Conservation (phyloP, 2,888 invertebrate genomes). For the Perizoma affinitatum region DNA sequence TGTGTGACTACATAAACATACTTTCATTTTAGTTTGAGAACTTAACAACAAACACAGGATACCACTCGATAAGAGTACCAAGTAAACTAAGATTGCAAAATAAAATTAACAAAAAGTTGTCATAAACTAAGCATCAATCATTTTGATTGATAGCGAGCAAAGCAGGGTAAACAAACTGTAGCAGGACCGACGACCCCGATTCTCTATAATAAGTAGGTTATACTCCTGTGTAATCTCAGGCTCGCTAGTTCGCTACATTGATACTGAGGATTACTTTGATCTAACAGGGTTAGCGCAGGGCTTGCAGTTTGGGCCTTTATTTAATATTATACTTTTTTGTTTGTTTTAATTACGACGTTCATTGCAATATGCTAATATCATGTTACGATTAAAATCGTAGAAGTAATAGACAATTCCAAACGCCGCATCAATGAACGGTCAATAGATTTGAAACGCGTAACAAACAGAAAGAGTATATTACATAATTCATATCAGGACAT, state of each 20-base stretch:
- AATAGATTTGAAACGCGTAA: conserved; percentile 3
- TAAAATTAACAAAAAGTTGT: conserved; percentile 53
- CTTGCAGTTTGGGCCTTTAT: neutral
- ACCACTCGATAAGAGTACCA: conserved; percentile 39
- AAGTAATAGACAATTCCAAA: neutral
- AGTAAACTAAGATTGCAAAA: conserved; percentile 53
- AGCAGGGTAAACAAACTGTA: conserved; percentile 41
- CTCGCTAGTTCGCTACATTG: conserved; percentile 13
- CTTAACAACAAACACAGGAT: conserved; percentile 28
- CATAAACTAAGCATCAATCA: conserved; percentile 64
- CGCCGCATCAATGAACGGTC: neutral
- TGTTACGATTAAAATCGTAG: too few relatives aligned
- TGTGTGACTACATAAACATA: too few relatives aligned
- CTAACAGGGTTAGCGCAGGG: conserved; percentile 10
- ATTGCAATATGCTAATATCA: too few relatives aligned
- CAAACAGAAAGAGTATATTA: conserved; percentile 20
- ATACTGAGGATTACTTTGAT: conserved; percentile 13
- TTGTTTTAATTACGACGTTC: too few relatives aligned
- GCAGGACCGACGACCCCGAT: conserved; percentile 35
- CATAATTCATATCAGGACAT: conserved; percentile 22
- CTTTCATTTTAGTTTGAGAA: neutral
- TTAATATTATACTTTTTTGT: too few relatives aligned
- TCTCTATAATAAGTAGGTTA: conserved; percentile 33
- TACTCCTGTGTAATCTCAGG: conserved; percentile 17
- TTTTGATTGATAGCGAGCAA: conserved; percentile 61